phyloP scores from a whole-genome alignment of 2,888 invertebrate species.

The Pyralis farinalis region DNA sequence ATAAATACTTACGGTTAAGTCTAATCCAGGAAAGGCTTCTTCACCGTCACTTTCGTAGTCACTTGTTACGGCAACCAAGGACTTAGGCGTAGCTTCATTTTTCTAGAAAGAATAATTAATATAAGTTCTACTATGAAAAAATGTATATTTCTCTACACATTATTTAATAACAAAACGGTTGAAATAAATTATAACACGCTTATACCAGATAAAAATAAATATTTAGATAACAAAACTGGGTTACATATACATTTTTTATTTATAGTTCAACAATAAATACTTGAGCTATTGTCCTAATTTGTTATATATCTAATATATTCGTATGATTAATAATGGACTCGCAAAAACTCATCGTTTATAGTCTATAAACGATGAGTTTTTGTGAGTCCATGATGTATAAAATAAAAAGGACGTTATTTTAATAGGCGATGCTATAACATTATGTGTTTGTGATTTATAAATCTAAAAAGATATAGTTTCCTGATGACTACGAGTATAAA shows the following conservation, averaged over 20 bases:
- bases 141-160: too few species aligned
- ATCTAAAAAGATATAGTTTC: background rate
- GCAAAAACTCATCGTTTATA: too few species aligned
- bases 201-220: too few species aligned
- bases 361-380: too few species aligned
- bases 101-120: conserved; percentile 43
- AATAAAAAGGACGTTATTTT: too few species aligned
- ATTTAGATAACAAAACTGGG: conserved; percentile 9
- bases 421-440: too few species aligned
- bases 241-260: background rate
- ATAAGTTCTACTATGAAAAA: too few species aligned
- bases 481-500: conserved; percentile 1
- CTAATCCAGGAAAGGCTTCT: conserved; percentile 68
- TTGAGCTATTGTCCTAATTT: conserved; percentile 1
- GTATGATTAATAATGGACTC: too few species aligned
- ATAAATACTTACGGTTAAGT: conserved; percentile 61
- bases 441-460: background rate
- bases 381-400: too few species aligned
- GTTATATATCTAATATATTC: background rate
- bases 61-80: conserved; percentile 44
- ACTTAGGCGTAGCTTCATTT: conserved; percentile 52
- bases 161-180: too few species aligned
- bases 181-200: too few species aligned
- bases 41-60: conserved; percentile 76
- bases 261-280: background rate